Evolutionary conservation across 2,888 invertebrate genomes (phyloP), one percentile per base, ranked within the genome.

Genomic region (Mythimna albipuncta): DNA sequence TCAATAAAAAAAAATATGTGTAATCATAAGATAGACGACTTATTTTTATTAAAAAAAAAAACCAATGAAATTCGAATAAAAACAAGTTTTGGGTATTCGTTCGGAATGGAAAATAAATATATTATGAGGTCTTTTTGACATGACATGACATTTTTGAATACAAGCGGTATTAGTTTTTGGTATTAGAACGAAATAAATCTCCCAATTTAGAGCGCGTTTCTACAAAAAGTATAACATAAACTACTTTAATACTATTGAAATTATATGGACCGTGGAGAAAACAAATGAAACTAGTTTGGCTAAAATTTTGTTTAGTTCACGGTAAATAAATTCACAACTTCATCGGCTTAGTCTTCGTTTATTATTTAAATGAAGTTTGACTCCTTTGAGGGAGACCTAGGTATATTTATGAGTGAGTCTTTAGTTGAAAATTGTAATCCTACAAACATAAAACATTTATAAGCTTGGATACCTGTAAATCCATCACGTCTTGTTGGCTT

Each of bases 201-300:
- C 3, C 19, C 32, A 50, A 69, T 55, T 70, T 19, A 35, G 16
- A 26, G 1, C 63, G 11, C 19, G 10, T 19, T 63, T 21, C n/a
- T 38, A 19, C 21, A 55, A 75, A 54, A 50, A 52, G 7, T 16
- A 50, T 13, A 21, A 32, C 35, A 57, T 32, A 41, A 32, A 74
- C n/a, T 61, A 32, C n/a, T 63, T 62, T 26, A 9, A 35, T 21
- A n/a, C 52, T 75, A 57, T 57, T 70, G 16, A 69, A 77, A 47
- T 77, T 50, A 54, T 44, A 62, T 69, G 44, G 55, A 26, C 32
- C 16, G 35, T 26, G 47, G 21, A 11, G 13, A 67, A 32, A 78
- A 63, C n/a, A 38, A 75, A 78, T 52, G 62, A 58, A 70, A 58
- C 2, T 58, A 44, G 19, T 44, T 6, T 47, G 44, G 10, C 9